Evolutionary conservation across 2,888 invertebrate genomes (phyloP).

Genomic region (Microplitis manilae): DNA sequence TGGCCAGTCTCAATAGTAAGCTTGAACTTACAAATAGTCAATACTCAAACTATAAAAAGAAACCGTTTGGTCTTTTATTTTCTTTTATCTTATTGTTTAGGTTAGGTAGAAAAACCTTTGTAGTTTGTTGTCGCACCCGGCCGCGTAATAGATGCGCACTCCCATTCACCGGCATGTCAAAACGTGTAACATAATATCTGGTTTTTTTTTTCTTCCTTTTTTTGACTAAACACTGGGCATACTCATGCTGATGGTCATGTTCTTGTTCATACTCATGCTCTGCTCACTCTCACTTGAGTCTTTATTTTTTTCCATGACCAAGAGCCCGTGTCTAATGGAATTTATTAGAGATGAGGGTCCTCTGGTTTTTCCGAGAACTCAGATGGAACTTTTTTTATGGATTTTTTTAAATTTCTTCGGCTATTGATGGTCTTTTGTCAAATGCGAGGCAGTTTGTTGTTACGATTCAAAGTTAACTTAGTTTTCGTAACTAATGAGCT

Average conservation of each 20-base stretch:
- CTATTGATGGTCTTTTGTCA: neutral
- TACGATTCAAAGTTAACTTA: too few species aligned
- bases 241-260: neutral
- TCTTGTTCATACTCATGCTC: slow-evolving; percentile 6
- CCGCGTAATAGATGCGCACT: slow-evolving; percentile 64
- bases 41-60: slow-evolving; percentile 19
- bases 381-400: neutral
- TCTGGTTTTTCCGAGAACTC: neutral
- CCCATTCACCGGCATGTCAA: slow-evolving; percentile 58
- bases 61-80: neutral
- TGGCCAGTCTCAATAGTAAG: too few species aligned
- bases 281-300: slow-evolving; percentile 39
- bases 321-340: slow-evolving; percentile 70
- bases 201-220: slow-evolving; percentile 52
- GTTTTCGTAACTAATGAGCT: too few species aligned
- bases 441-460: too few species aligned
- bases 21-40: neutral
- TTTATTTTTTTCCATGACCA: slow-evolving; percentile 31
- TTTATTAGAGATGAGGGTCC: slow-evolving; percentile 64
- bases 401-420: neutral
- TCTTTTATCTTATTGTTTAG: neutral
- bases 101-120: too few species aligned
- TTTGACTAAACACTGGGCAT: neutral
- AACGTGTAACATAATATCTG: slow-evolving; percentile 68
- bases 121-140: slow-evolving; percentile 64